Base-by-base conservation (phyloP, 2,888 invertebrate genomes). In the Biston betularia region DNA sequence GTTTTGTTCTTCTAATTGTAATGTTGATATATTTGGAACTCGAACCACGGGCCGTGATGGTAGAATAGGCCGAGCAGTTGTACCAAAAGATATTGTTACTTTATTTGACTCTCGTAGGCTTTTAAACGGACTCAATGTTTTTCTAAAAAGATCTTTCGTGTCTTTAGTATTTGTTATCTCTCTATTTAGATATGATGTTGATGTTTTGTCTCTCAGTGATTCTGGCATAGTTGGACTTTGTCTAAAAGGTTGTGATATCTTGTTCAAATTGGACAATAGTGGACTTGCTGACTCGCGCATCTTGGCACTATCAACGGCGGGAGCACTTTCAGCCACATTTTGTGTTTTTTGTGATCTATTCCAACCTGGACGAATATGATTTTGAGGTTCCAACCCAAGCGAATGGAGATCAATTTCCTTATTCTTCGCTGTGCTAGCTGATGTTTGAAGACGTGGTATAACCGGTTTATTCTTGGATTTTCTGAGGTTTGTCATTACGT, bases 61-160 rank as follows among this genome's bases (percentile, higher is more conserved):
- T 52, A 38, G 12, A 12, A 69, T 52, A 33, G 77, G 72, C 15
- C 33, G 63, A 7, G 69, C 40, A 55, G 79, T 79, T 8, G 77
- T 68, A 15, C 62, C 71, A 73, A 86, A 81, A 4, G 82, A 76
- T 35, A 86, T 81, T 65, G 79, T 83, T 14, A 83, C 73, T 69
- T 81, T 83, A 63, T 67, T 83, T 45, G 44, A 65, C 50, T 63
- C 44, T 12, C 35, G 52, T 11, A 40, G 33, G 6, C 75, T 74
- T 63, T 69, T 76, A 9, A 76, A 72, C 50, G 73, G 60, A 53
- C 44, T 72, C n/a, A 49, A 9, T 40, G 75, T 57, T 68, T 75
- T 76, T 54, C 65, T 73, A 33, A 78, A 64, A 7, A 69, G 40
- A 6, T 48, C 69, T 45, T 71, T 64, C 6, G 57, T 33, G 35